phyloP scores from a whole-genome alignment of 2,888 invertebrate genomes.

The Ommatoiulus sabulosus region DNA sequence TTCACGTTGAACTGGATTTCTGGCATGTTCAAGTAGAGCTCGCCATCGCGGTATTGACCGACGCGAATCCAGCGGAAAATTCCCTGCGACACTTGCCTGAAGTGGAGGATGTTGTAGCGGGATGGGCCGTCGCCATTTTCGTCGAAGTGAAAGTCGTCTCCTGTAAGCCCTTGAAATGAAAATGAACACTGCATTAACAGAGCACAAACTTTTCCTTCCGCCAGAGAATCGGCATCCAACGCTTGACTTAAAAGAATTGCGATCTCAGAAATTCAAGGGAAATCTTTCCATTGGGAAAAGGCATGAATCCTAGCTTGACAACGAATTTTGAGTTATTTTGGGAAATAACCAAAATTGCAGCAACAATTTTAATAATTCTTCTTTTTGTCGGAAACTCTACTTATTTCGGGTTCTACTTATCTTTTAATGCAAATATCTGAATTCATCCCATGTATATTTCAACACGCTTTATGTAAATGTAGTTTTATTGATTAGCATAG shows the following conservation, averaged over 20 bases:
- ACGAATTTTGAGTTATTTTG: no score
- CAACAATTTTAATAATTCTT: no score
- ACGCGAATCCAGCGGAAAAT: constrained; percentile 87
- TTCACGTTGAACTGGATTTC: constrained; percentile 87
- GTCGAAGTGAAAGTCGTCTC: constrained; percentile 91
- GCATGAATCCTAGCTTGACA: no score
- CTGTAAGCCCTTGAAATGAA: constrained; percentile 79
- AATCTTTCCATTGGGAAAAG: no score
- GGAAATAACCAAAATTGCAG: no score
- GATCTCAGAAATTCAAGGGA: no score
- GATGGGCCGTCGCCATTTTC: constrained; percentile 93
- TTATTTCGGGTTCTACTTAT: background rate
- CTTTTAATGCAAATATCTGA: background rate
- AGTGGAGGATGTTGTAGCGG: constrained; percentile 94
- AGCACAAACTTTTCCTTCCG: no score
- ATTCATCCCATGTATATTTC: background rate
- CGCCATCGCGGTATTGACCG: constrained; percentile 87
- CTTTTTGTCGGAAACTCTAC: no score
- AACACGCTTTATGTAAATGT: background rate
- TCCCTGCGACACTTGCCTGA: constrained; percentile 82
- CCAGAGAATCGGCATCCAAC: no score
- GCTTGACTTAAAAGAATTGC: no score
- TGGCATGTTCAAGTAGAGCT: constrained; percentile 81
- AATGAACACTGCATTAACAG: background rate
- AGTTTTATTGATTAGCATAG: background rate